phyloP scores from a whole-genome alignment of 2,888 invertebrate species.

The Scaptodrosophila latifasciaeformis region DNA sequence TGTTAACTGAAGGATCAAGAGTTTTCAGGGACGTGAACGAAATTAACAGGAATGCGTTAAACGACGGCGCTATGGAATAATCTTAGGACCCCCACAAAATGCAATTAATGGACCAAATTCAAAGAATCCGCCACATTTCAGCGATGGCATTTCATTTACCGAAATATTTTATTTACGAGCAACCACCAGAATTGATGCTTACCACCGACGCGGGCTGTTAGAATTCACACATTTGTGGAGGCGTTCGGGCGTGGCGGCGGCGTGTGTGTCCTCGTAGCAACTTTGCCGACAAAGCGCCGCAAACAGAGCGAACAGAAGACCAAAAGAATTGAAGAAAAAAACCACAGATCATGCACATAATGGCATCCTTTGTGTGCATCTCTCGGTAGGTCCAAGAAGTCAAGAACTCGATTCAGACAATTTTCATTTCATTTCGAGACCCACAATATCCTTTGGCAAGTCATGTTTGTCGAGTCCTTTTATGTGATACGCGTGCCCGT shows the following conservation, averaged over 20 bases:
- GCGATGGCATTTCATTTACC: constrained; percentile 43
- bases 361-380: constrained; percentile 52
- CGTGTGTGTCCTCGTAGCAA: constrained; percentile 36
- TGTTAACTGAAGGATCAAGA: constrained; percentile 54
- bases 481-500: constrained; percentile 14
- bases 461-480: constrained; percentile 2
- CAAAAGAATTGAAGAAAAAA: constrained; percentile 27
- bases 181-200: not conserved
- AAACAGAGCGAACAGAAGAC: constrained; percentile 13
- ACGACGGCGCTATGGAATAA: constrained; percentile 44
- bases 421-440: constrained; percentile 11
- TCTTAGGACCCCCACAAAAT: constrained; percentile 18
- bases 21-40: constrained; percentile 28
- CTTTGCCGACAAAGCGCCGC: constrained; percentile 62
- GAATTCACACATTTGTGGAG: constrained; percentile 56
- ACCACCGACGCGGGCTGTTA: constrained; percentile 54
- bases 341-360: constrained; percentile 67
- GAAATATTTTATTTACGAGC: constrained; percentile 59
- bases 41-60: constrained; percentile 65
- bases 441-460: constrained; percentile 7
- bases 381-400: too few species aligned
- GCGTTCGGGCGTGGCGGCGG: constrained; percentile 25
- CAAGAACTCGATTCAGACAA: too few species aligned
- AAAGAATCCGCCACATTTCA: constrained; percentile 59
- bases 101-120: constrained; percentile 42